A percentile compares a stretch with the other conserved stretches of the same genome.
Evolutionary conservation across 2,113 vertebrate genomes (phyloP).

Genomic region (Capra hircus): DNA sequence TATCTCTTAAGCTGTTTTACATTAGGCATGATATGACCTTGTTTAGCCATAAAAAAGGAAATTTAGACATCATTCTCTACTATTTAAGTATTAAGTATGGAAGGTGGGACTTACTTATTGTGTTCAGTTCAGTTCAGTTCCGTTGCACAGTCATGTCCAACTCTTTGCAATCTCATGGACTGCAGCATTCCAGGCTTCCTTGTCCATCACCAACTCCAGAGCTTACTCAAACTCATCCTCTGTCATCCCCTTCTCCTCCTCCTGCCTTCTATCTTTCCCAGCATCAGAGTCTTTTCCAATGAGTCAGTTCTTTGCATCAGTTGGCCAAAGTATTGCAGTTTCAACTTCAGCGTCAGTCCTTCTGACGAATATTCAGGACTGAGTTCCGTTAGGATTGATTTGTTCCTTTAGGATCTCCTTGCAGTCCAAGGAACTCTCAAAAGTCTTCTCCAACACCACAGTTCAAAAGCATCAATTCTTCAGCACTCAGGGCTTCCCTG

Average conservation of each 20-base stretch:
- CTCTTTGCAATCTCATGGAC: not conserved
- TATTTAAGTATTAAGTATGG: not conserved
- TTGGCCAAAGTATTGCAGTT: not conserved
- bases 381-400: not conserved
- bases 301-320: not conserved
- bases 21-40: not conserved
- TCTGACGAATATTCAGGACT: not conserved
- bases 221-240: not conserved
- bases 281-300: not conserved
- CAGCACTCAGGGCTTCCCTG: not conserved
- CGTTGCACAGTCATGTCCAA: fast-evolving
- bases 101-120: not conserved
- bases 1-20: not conserved
- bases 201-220: not conserved
- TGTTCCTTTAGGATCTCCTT: not conserved
- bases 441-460: not conserved
- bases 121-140: not conserved
- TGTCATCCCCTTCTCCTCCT: not conserved
- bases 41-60: not conserved
- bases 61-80: not conserved
- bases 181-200: not conserved
- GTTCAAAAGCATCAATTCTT: not conserved
- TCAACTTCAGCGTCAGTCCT: not conserved
- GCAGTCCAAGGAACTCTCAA: not conserved
- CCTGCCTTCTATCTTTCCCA: not conserved